phyloP scores from a whole-genome alignment of 2,888 invertebrate genomes.

The Hololepta plana region DNA sequence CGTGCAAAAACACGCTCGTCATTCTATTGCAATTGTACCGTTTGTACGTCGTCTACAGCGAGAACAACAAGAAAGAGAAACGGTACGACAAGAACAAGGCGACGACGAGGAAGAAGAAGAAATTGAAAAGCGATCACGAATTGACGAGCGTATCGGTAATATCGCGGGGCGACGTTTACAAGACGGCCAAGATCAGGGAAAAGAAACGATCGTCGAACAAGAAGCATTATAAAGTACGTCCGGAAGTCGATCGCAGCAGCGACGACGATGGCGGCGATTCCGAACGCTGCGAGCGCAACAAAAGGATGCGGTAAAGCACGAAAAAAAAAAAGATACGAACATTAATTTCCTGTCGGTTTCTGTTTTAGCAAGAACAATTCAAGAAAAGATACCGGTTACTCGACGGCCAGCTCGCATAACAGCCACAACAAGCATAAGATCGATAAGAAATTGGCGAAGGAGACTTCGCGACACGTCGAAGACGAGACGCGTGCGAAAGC shows the following conservation, averaged over 20 bases:
- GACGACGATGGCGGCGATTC: conserved; percentile 9
- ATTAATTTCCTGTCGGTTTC: too few relatives aligned
- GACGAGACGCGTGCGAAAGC: conserved; percentile 5
- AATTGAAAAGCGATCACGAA: conserved; percentile 18
- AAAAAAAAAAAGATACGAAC: too few relatives aligned
- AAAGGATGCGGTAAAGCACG: neutral
- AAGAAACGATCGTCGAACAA: conserved; percentile 24
- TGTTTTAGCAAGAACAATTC: conserved; percentile 16
- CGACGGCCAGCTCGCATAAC: conserved; percentile 45
- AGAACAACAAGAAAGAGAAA: conserved; percentile 32
- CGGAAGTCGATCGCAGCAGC: conserved; percentile 8
- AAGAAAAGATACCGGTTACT: conserved; percentile 49
- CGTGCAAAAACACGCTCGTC: conserved; percentile 78
- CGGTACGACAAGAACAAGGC: too few relatives aligned
- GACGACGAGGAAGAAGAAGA: conserved; percentile 23
- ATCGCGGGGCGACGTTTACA: conserved; percentile 25
- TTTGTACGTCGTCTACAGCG: conserved; percentile 61
- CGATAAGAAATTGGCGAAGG: conserved; percentile 14
- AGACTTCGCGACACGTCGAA: conserved; percentile 3
- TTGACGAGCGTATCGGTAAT: conserved; percentile 35
- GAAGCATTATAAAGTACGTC: conserved; percentile 25
- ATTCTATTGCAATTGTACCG: conserved; percentile 75
- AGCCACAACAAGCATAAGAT: conserved; percentile 19
- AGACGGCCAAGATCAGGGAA: conserved; percentile 17
- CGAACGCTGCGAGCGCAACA: too few relatives aligned